Evolutionary conservation across 2,888 invertebrate species (phyloP), one percentile per base, ranked within the genome.

Genomic region (Octonoba sinensis): DNA sequence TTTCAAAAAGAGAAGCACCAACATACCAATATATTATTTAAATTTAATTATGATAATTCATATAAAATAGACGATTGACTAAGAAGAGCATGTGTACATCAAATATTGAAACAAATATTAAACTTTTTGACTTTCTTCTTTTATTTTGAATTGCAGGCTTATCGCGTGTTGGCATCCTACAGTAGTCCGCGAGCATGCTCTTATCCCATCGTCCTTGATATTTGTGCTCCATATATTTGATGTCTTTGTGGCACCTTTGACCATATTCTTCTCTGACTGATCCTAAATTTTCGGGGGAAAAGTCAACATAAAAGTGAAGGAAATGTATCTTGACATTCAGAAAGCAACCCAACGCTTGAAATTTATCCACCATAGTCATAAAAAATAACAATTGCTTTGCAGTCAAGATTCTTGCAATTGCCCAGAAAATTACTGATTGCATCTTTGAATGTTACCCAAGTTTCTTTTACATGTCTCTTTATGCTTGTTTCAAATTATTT

Each of bases 281-380:
- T 64, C 64, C 36, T n/a, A n/a, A n/a, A n/a, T n/a, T n/a, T n/a
- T n/a, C n/a, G n/a, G n/a, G n/a, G n/a, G n/a, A n/a, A n/a, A n/a
- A 36, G 18, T 1, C 18, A 46, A 3, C 46, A 3, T 20, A 46
- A 46, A 16, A 2, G 2, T 46, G 46, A 60, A 60, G 24, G 0
- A 60, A 22, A 24, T 60, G 24, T n/a, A 24, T 60, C 27, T 60
- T 60, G 60, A 60, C 20, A 11, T 13, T 60, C 27, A 60, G 22
- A 0, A 13, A 20, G 24, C n/a, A 24, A 20, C 22, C 4, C 2
- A 6, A 8, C 15, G 11, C 27, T 24, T 6, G 6, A 60, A n/a
- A 27, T 24, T 60, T 11, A 3, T 60, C 60, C 22, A 60, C 3
- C 12, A n/a, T n/a, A n/a, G n/a, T n/a, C n/a, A n/a, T n/a, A n/a